Conservation (phyloP, 2,797 vertebrate genomes). For the Pachyuromys duprasi region DNA sequence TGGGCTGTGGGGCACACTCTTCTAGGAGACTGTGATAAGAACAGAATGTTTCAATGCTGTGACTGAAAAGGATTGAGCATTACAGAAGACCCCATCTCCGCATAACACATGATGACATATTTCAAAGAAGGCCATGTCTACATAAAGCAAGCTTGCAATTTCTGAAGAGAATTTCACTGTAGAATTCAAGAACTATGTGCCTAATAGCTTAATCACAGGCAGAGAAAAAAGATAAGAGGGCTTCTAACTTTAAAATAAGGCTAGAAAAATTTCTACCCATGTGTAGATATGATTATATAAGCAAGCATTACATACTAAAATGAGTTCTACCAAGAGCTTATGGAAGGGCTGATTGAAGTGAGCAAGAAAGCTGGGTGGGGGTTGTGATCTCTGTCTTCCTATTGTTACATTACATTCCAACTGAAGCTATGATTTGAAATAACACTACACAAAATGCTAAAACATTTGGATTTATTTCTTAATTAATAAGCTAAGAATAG, state of each 20-base stretch:
- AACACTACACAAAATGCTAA: background rate
- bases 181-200: background rate
- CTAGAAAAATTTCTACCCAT: background rate
- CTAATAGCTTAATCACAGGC: background rate
- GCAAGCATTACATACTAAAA: background rate
- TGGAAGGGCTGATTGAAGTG: background rate
- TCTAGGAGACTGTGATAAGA: background rate
- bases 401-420: background rate
- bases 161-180: background rate
- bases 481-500: background rate
- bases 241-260: background rate
- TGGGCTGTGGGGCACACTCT: background rate
- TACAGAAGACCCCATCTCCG: background rate
- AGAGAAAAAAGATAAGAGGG: background rate
- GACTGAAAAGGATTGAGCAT: background rate
- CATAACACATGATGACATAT: background rate
- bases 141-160: background rate
- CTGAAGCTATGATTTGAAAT: background rate
- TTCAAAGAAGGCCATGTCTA: background rate
- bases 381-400: background rate
- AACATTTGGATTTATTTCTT: background rate
- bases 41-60: background rate
- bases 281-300: constrained; percentile 32
- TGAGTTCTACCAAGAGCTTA: background rate
- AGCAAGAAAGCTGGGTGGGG: background rate